phyloP scores from a whole-genome alignment of 1,140 invertebrate genomes.

The Drosophila funebris region DNA sequence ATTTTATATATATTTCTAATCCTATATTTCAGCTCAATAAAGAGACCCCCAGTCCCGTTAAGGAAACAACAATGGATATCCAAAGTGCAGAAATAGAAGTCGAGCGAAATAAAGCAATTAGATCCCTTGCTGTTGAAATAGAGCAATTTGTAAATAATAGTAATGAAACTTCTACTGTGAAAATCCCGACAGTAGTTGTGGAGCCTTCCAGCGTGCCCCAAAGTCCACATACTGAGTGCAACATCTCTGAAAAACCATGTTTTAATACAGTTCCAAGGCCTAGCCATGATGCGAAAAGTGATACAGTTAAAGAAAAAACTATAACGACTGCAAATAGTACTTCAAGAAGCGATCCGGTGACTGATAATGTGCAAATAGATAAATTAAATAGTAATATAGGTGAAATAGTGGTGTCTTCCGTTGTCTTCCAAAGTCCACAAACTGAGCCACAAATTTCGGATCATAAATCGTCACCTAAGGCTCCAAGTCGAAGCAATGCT shows the following conservation, averaged over 20 bases:
- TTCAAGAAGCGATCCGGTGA: conserved; percentile 6
- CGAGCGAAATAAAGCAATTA: conserved; percentile 56
- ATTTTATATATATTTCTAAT: neutral
- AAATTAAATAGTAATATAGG: neutral
- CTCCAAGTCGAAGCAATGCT: neutral
- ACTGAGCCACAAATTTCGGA: neutral
- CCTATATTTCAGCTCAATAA: conserved; percentile 1
- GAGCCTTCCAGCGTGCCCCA: neutral
- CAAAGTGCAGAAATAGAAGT: conserved; percentile 12
- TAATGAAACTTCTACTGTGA: conserved; percentile 32
- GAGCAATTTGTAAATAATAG: conserved; percentile 71
- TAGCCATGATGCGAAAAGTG: neutral
- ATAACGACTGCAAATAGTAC: neutral
- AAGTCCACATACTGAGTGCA: neutral
- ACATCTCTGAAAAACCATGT: neutral
- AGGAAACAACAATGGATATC: neutral
- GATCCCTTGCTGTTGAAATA: conserved; percentile 76
- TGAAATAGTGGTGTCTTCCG: neutral
- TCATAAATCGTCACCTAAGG: neutral
- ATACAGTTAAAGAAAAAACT: neutral
- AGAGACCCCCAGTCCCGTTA: neutral
- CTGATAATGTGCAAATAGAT: conserved; percentile 2
- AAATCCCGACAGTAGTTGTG: neutral
- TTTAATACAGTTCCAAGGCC: neutral
- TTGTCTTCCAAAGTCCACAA: neutral